Evolutionary conservation across 1,140 invertebrate genomes (phyloP), one percentile per base, ranked within the genome.

Genomic region (Magallana angulata): DNA sequence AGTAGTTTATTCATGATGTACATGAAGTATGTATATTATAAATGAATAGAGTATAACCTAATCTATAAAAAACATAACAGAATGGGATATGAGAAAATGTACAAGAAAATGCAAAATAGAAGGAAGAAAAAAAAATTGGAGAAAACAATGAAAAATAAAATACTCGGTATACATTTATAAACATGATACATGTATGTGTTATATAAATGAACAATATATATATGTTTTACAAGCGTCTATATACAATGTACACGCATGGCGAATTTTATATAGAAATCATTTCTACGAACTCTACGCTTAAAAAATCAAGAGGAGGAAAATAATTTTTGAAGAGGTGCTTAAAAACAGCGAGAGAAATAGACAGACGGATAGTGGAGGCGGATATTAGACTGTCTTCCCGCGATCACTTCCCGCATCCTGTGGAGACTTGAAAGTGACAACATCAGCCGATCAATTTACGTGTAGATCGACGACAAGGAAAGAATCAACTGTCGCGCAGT

Each of bases 341-440:
- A 64, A 64, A 64, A 64, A 16, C 16, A 64, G 60, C 16, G 60
- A 62, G 14, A 62, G 60, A 62, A 16, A 62, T 62, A 12, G 14
- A 14, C 60, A 76, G 24, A 76, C 24, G 24, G 68, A 76, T 76
- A 24, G 36, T 30, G 68, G 68, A 30, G 24, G 24, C 68, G 68
- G 68, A 76, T 76, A 30, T 76, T 76, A 30, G 12, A 30, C 14
- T 36, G 18, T 76, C 24, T 76, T 76, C 68, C 68, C 36, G 68
- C 36, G 68, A 68, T 76, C 18, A 30, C 9, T 76, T 9, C 24
- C 68, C 68, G 36, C 68, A 76, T 76, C 68, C 68, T 76, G 68
- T 30, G 68, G 8, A 76, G 68, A 30, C 9, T 8, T 18, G 68
- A 12, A 30, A 30, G 18, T 12, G 24, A 30, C 8, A 24, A 76